phyloP scores from a whole-genome alignment of 1,140 invertebrate genomes.

The Ceratina calcarata region DNA sequence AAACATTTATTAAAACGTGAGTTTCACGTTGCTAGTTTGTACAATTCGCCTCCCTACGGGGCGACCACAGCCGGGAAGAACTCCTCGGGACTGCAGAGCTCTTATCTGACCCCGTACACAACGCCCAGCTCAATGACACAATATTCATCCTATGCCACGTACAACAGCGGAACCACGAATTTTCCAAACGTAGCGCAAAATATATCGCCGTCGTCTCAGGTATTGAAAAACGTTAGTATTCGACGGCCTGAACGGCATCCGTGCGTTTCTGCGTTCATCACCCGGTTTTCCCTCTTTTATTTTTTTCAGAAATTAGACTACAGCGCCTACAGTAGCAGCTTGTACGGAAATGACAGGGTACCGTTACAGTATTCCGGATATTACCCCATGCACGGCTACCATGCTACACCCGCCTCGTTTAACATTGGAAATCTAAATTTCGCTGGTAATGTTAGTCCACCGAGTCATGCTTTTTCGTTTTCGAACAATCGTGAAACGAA shows the following conservation, averaged over 20 bases:
- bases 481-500: background rate
- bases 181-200: constrained; percentile 82
- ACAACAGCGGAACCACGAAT: constrained; percentile 80
- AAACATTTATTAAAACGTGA: background rate
- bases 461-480: too few relatives aligned
- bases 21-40: constrained; percentile 65
- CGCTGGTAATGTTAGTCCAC: constrained; percentile 65
- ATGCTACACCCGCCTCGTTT: constrained; percentile 76
- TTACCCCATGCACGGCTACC: constrained; percentile 78
- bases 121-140: constrained; percentile 77
- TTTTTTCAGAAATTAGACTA: constrained; percentile 77
- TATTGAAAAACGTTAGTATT: constrained; percentile 57
- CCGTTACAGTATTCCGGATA: constrained; percentile 78
- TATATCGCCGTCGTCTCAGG: constrained; percentile 84
- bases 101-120: constrained; percentile 77
- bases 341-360: constrained; percentile 78
- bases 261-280: background rate
- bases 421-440: constrained; percentile 79
- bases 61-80: constrained; percentile 75
- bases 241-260: too few relatives aligned
- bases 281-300: constrained; percentile 9
- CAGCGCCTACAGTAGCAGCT: constrained; percentile 74
- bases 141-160: constrained; percentile 83
- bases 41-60: constrained; percentile 74
- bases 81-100: constrained; percentile 79